Conservation (phyloP, 2,113 vertebrate species). For the Oceanodroma tethys region DNA sequence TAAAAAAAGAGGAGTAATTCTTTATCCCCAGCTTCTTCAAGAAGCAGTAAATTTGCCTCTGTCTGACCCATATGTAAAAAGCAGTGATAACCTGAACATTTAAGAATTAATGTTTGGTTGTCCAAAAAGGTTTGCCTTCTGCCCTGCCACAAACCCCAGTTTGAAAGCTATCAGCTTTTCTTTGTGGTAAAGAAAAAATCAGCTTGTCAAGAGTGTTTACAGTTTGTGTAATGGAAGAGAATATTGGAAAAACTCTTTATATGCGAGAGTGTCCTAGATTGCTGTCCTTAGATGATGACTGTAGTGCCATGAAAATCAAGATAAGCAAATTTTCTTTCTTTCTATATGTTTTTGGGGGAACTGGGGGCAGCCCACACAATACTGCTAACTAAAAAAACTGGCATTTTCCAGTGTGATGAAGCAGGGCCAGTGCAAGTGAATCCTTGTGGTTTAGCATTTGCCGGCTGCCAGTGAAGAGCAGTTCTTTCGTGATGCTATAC, state of each 20-base stretch:
- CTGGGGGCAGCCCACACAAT: not conserved
- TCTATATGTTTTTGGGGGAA: not conserved
- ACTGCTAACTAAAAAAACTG: not conserved
- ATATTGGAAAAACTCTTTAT: not conserved
- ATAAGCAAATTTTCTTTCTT: not conserved
- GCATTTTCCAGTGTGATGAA: not conserved
- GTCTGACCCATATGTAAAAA: not conserved
- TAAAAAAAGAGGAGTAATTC: not conserved
- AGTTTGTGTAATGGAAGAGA: not conserved
- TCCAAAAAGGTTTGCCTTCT: not conserved
- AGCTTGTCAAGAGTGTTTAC: not conserved
- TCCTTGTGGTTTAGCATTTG: not conserved
- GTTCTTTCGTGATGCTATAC: not conserved
- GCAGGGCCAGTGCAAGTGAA: not conserved
- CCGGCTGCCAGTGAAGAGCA: fast-evolving
- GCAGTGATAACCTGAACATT: not conserved
- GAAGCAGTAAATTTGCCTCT: not conserved
- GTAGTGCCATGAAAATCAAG: not conserved
- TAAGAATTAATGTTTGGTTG: not conserved
- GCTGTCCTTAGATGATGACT: not conserved
- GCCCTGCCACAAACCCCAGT: not conserved
- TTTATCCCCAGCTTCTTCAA: not conserved
- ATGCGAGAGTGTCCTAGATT: not conserved
- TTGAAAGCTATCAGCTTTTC: not conserved
- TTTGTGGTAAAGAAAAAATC: not conserved